Conservation (phyloP, 92 coral and sea anemone genomes). For the Palythoa grandis region DNA sequence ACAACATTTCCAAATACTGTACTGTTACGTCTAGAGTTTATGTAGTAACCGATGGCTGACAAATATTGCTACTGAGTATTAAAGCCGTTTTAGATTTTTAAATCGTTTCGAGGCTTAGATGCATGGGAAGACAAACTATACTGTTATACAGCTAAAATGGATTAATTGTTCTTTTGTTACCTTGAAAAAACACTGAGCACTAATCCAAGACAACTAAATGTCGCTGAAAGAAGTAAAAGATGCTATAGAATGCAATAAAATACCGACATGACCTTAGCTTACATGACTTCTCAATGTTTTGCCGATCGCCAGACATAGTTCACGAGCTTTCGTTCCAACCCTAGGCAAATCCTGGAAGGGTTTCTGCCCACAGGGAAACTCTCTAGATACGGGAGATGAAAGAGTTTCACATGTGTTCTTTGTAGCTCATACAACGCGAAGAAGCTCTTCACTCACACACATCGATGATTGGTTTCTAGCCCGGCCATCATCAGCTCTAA, state of each 20-base stretch:
- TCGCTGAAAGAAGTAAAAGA: slow-evolving; percentile 11
- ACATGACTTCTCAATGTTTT: slow-evolving; percentile 2
- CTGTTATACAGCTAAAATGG: not conserved
- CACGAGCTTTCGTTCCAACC: not conserved
- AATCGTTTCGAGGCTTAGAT: not conserved
- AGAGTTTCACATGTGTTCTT: not conserved
- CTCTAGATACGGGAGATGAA: not conserved
- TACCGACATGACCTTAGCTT: slow-evolving; percentile 19
- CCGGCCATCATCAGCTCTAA: slow-evolving; percentile 16
- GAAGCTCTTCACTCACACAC: not conserved
- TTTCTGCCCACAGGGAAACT: not conserved
- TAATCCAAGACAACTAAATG: not conserved
- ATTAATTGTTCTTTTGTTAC: not conserved
- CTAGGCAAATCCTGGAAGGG: not conserved
- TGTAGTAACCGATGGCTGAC: not conserved
- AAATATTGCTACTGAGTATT: not conserved
- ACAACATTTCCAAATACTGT: not conserved
- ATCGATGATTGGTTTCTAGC: not conserved
- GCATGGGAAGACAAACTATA: not conserved
- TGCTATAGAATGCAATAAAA: not conserved
- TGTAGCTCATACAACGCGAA: not conserved
- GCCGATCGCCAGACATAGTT: not conserved
- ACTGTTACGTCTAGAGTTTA: not conserved
- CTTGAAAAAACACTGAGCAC: not conserved
- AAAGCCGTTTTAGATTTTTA: not conserved